These are phyloP conservation scores for Sinocyclocheilus anshuiensis DNA, from an alignment of 2,113 vertebrate genomes.

Conservation along the genomic window DNA sequence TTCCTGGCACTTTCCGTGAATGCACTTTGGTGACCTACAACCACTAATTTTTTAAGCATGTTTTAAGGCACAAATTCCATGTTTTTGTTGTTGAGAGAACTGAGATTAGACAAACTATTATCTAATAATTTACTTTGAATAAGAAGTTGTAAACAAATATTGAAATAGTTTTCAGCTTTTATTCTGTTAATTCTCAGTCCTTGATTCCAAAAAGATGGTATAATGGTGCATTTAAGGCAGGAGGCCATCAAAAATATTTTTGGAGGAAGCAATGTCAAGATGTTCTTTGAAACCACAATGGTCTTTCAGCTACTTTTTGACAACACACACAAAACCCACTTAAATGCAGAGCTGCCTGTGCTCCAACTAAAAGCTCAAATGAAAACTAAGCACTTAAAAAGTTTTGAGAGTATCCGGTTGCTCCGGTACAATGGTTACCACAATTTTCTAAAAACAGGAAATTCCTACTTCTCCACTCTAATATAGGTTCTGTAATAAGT, in stretches of 20 bases:
- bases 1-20: not conserved
- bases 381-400: not conserved
- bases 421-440: not conserved
- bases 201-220: not conserved
- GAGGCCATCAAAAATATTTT: constrained; percentile 8
- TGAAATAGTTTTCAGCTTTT: not conserved
- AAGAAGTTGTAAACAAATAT: no score
- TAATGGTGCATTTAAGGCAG: not conserved
- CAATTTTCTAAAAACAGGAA: constrained; percentile 33
- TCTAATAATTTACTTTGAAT: no score
- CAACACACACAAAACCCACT: not conserved
- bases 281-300: constrained; percentile 35
- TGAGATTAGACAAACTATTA: no score
- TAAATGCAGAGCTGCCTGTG: not conserved
- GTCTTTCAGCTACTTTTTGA: constrained; percentile 36
- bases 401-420: constrained; percentile 27
- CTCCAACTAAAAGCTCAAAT: not conserved
- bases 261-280: constrained; percentile 2
- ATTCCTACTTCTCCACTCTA: constrained; percentile 7
- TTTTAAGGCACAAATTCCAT: not conserved
- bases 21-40: no score
- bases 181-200: not conserved
- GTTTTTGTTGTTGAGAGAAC: not conserved
- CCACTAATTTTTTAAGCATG: not conserved
- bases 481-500: constrained; percentile 8